Evolutionary conservation across 2,113 vertebrate species (phyloP), one percentile per base, ranked within the genome.

Genomic region (Danio rerio): DNA sequence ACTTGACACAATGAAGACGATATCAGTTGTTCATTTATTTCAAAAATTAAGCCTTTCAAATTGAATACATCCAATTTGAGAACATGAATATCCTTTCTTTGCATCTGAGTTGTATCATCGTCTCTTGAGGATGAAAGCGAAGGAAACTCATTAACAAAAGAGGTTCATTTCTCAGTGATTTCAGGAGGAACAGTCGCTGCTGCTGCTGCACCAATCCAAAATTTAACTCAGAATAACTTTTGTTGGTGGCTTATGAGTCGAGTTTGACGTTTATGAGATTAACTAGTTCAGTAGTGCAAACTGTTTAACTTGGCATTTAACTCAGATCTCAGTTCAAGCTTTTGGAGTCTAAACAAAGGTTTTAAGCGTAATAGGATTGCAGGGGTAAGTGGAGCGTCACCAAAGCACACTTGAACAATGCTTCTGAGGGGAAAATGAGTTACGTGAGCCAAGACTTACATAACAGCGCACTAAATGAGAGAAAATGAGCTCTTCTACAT

Each of bases 31-130:
- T 78, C 15, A 73, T 87, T 69, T 52, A 40, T 50, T 50, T 56
- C 69, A 52, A 43, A 80, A 82, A 87, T 76, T 56, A 84, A 84
- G 77, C 62, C 82, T 82, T 86, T 86, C 42, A 66, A 84, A 80
- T 63, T 20, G 55, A 87, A 84, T 52, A 56, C 68, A 56, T 75
- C 56, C 63, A 84, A 84, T 87, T 82, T 77, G 70, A 70, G 70
- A 52, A 83, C 42, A 53, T 68, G 73, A 84, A 84, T 59, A 81
- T 83, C 15, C 78, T 55, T 71, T 50, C 59, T 66, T 79, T 75
- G 56, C 43, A 72, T 78, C 73, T 7, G 66, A 63, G 20, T 74
- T 81, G 20, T 45, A 75, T 71, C 76, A n/a, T 18, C 11, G 5
- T 78, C 61, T 56, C 70, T 62, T 47, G 45, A 63, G 72, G 66